These are phyloP conservation scores for Eremophila alpestris DNA, from an alignment of 2,797 vertebrate genomes.

Conservation along the genomic window DNA sequence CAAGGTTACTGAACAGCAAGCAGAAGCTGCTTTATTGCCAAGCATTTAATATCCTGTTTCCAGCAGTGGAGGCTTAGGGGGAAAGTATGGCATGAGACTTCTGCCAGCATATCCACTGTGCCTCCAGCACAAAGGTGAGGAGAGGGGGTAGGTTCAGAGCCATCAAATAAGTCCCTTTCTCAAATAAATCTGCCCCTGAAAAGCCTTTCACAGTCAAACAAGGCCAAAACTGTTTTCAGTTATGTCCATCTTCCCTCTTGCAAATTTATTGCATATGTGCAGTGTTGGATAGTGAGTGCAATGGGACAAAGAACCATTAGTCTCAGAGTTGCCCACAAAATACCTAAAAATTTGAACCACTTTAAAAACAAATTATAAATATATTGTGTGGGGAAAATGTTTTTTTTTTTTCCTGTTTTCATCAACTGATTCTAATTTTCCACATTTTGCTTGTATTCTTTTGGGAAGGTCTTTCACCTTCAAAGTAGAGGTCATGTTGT, in stretches of 20 bases:
- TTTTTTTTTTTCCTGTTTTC: fast-evolving
- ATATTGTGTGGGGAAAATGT: neutral
- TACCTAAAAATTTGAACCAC: neutral
- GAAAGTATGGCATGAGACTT: neutral
- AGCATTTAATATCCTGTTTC: constrained; percentile 59
- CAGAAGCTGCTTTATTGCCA: constrained; percentile 59
- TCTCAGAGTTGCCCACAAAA: neutral
- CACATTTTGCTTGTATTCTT: neutral
- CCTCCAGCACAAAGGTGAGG: neutral
- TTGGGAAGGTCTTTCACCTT: neutral
- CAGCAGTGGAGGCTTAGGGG: constrained; percentile 8
- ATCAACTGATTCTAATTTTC: neutral
- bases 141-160: neutral
- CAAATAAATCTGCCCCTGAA: constrained; percentile 20
- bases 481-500: neutral
- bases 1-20: constrained; percentile 57
- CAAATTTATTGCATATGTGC: neutral
- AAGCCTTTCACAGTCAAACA: neutral
- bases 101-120: neutral
- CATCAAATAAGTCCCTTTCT: constrained; percentile 15
- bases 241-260: neutral
- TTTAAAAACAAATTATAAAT: neutral
- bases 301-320: neutral
- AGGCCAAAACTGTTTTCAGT: neutral
- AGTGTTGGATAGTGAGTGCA: neutral